Conservation (phyloP, 37 sponge, comb jelly and placozoan genomes). For the Hormiphora californensis region DNA sequence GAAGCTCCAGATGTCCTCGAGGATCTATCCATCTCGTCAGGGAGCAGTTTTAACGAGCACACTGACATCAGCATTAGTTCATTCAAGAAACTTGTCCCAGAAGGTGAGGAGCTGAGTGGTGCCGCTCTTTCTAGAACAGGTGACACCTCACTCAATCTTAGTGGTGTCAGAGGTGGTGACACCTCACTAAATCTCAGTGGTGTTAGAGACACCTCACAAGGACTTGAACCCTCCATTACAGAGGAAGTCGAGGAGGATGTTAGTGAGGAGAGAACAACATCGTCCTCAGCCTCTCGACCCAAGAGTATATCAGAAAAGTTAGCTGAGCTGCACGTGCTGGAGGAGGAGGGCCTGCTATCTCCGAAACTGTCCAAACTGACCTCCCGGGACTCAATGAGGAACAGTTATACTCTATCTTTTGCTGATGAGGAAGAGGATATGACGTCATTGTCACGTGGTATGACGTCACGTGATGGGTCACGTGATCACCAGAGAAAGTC, state of each 20-base stretch:
- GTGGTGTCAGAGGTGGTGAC: too few relatives aligned
- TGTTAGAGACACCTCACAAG: too few relatives aligned
- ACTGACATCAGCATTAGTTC: constrained; percentile 44
- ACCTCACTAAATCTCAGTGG: too few relatives aligned
- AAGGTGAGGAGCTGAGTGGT: too few relatives aligned
- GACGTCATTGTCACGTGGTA: neutral
- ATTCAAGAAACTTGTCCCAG: constrained; percentile 24
- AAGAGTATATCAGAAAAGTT: constrained; percentile 31
- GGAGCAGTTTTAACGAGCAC: constrained; percentile 35
- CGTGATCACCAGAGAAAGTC: too few relatives aligned
- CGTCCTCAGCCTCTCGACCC: neutral
- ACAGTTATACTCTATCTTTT: constrained; percentile 53
- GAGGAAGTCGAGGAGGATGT: too few relatives aligned
- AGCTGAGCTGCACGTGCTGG: neutral
- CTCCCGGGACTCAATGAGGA: neutral
- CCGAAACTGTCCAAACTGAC: neutral
- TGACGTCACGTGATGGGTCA: too few relatives aligned
- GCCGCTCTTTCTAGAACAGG: too few relatives aligned
- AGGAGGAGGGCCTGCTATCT: neutral
- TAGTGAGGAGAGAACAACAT: too few relatives aligned
- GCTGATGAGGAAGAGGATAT: constrained; percentile 45
- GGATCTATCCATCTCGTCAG: constrained; percentile 46
- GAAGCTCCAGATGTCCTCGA: constrained; percentile 21
- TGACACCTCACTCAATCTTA: too few relatives aligned
- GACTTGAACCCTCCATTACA: too few relatives aligned